Percentiles rank a stretch among this genome's conserved stretches.
phyloP scores from a whole-genome alignment of 2,113 vertebrate genomes.

The Amphiprion percula region DNA sequence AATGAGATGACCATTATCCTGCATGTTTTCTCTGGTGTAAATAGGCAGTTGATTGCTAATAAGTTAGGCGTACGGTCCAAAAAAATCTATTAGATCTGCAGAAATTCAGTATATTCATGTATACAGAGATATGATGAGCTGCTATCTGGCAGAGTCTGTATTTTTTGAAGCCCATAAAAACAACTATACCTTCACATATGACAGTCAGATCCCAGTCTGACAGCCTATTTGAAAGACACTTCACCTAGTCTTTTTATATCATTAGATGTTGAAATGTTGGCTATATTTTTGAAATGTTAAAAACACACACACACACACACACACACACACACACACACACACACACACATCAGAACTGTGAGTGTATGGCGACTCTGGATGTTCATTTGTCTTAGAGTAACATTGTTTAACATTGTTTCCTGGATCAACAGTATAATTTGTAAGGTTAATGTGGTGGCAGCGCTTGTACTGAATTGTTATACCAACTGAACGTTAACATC shows the following conservation, averaged over 20 bases:
- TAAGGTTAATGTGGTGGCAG: not conserved
- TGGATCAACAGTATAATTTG: not conserved
- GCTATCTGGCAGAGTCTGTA: no score
- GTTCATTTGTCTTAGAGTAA: not conserved
- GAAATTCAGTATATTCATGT: not conserved
- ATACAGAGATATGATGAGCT: not conserved
- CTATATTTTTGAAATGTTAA: no score
- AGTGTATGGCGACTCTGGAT: not conserved
- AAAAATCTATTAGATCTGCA: conserved; percentile 6
- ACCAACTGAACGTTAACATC: conserved; percentile 9
- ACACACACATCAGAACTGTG: not conserved
- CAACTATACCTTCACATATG: no score
- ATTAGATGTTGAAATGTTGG: no score
- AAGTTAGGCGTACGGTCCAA: not conserved
- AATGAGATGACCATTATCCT: not conserved
- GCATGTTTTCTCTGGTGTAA: not conserved
- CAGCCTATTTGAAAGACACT: conserved; percentile 8
- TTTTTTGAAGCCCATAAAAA: no score
- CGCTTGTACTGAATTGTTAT: not conserved
- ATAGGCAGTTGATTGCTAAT: not conserved
- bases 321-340: no score
- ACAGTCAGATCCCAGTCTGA: not conserved
- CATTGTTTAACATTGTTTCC: conserved; percentile 15
- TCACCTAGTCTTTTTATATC: not conserved
- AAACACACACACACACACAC: no score